phyloP scores from a whole-genome alignment of 2,113 vertebrate genomes.

The Phylloscopus trochiloides region DNA sequence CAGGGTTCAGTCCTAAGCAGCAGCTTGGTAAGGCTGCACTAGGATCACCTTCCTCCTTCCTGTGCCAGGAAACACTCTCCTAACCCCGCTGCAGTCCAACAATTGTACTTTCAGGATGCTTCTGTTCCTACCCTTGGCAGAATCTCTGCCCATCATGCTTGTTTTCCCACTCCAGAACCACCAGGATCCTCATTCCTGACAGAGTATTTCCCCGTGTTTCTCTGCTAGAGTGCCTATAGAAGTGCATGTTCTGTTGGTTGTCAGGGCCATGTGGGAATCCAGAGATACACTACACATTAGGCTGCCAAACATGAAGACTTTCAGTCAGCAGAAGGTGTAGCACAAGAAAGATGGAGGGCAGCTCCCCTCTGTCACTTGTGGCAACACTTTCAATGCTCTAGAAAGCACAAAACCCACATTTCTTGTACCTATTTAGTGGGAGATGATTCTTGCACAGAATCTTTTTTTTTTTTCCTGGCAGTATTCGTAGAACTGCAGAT shows the following conservation, averaged over 20 bases:
- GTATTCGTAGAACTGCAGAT: not conserved
- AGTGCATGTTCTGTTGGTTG: not conserved
- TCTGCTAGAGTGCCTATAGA: not conserved
- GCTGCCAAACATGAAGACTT: not conserved
- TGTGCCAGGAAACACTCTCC: not conserved
- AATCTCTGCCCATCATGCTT: not conserved
- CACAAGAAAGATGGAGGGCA: not conserved
- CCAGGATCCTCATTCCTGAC: not conserved
- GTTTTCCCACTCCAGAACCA: not conserved
- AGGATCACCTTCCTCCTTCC: not conserved
- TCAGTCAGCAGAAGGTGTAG: not conserved
- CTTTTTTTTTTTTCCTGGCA: not conserved
- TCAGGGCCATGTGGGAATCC: not conserved
- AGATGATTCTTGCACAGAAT: not conserved
- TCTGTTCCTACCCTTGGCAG: not conserved
- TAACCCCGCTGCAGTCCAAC: not conserved
- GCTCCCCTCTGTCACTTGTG: not conserved
- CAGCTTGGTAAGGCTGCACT: not conserved
- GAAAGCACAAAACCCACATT: not conserved
- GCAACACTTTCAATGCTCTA: not conserved
- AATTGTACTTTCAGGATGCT: not conserved
- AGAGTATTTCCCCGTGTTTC: rapidly evolving
- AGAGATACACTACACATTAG: not conserved
- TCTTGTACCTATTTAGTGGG: not conserved
- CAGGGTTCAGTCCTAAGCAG: not conserved